phyloP scores from a whole-genome alignment of 2,888 invertebrate species.

The Chorisops tibialis region DNA sequence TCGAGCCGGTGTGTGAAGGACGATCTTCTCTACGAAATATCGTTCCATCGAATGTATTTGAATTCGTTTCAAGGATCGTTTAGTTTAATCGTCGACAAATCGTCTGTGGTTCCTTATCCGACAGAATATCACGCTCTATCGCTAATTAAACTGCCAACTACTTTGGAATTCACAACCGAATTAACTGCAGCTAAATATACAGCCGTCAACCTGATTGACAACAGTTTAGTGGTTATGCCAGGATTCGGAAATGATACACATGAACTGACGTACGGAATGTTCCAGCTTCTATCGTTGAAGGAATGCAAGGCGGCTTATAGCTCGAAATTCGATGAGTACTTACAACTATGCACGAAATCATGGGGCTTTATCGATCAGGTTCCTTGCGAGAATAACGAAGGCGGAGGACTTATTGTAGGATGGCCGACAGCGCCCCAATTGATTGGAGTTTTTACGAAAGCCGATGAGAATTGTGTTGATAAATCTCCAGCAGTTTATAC shows the following conservation, averaged over 20 bases:
- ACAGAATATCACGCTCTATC: slow-evolving; percentile 29
- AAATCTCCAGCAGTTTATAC: not conserved
- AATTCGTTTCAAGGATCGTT: slow-evolving; percentile 24
- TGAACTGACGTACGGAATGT: slow-evolving; percentile 32
- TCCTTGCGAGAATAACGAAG: slow-evolving; percentile 34
- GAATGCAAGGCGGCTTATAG: slow-evolving; percentile 22
- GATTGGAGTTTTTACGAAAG: slow-evolving; percentile 33
- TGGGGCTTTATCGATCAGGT: slow-evolving; percentile 27
- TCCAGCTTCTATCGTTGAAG: slow-evolving; percentile 28
- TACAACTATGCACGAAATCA: slow-evolving; percentile 33
- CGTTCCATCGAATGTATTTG: slow-evolving; percentile 33
- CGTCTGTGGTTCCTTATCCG: slow-evolving; percentile 21
- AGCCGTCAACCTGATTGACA: slow-evolving; percentile 7
- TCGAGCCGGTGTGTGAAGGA: slow-evolving; percentile 27
- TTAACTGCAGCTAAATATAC: slow-evolving; percentile 15
- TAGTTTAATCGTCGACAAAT: slow-evolving; percentile 28
- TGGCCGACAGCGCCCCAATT: slow-evolving; percentile 34
- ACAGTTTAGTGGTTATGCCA: slow-evolving; percentile 33
- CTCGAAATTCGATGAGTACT: slow-evolving; percentile 18
- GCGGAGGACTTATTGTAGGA: slow-evolving; percentile 34
- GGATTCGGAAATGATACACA: slow-evolving; percentile 30
- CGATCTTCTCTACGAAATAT: slow-evolving; percentile 13
- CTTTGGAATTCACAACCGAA: slow-evolving; percentile 27
- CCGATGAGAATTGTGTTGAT: not conserved
- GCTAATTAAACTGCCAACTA: slow-evolving; percentile 31